Evolutionary conservation across 2,888 invertebrate species (phyloP).

Genomic region (Orthosia cruda): DNA sequence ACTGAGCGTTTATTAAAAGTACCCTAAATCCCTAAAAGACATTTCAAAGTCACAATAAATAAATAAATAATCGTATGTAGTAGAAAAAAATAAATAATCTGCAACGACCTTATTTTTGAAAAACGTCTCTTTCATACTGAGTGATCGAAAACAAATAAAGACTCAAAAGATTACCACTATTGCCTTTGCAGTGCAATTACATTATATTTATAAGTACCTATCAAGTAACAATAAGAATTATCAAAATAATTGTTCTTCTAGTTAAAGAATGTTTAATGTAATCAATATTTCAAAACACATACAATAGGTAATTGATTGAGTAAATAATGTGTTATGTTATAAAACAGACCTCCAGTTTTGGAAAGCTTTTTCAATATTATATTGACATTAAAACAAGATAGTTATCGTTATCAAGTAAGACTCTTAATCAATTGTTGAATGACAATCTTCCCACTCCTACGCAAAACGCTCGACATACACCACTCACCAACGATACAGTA

Average conservation of each 20-base stretch:
- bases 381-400: not conserved
- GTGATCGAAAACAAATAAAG: not conserved
- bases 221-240: constrained; percentile 32
- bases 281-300: constrained; percentile 20
- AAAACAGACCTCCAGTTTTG: not conserved
- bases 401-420: too few relatives aligned
- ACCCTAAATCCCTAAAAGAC: not conserved
- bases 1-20: not conserved
- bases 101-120: not conserved
- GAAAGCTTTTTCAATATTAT: not conserved
- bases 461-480: too few relatives aligned
- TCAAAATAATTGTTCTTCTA: constrained; percentile 20
- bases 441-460: too few relatives aligned
- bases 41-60: not conserved
- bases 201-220: constrained; percentile 39
- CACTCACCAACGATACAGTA: too few relatives aligned
- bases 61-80: not conserved
- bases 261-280: not conserved
- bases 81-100: not conserved
- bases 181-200: constrained; percentile 63
- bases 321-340: constrained; percentile 12
- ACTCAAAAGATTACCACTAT: constrained; percentile 37
- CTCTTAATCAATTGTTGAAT: too few relatives aligned
- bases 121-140: not conserved
- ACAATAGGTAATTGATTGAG: constrained; percentile 2